Percentiles rank a stretch among this genome's conserved stretches.
These are phyloP conservation scores for Whitmania pigra DNA, from an alignment of 1,140 invertebrate species.

Conservation along the genomic window DNA sequence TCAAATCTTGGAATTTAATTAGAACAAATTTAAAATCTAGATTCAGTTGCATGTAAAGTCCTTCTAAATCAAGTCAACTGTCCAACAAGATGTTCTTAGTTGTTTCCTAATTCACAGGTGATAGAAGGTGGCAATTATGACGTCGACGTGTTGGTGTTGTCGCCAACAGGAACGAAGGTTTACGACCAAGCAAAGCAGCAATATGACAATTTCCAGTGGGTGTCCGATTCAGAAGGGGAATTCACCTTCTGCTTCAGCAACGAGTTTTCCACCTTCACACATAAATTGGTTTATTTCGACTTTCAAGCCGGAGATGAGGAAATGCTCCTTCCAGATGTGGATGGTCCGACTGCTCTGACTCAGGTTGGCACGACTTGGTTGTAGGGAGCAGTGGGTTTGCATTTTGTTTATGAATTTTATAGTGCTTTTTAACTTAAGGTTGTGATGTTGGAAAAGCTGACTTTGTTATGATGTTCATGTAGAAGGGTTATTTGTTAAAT, in stretches of 20 bases:
- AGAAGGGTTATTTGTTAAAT: too few species aligned
- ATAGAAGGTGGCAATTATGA: conserved; percentile 93
- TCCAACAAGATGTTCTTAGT: background rate
- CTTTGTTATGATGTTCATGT: too few species aligned
- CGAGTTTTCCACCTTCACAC: conserved; percentile 93
- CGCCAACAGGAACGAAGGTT: conserved; percentile 71
- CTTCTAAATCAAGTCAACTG: too few species aligned
- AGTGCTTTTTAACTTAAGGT: too few species aligned
- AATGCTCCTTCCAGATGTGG: background rate
- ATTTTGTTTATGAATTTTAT: too few species aligned
- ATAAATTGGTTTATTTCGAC: conserved; percentile 93
- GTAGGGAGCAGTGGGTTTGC: too few species aligned
- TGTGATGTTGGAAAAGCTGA: too few species aligned
- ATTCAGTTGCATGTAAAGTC: too few species aligned
- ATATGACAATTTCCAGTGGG: conserved; percentile 74
- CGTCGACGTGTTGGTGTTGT: conserved; percentile 77
- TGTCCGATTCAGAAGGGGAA: conserved; percentile 56
- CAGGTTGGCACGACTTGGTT: background rate
- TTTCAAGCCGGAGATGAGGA: conserved; percentile 50
- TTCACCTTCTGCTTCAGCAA: conserved; percentile 84
- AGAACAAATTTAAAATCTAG: too few species aligned
- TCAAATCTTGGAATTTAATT: too few species aligned
- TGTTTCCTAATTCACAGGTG: conserved; percentile 51
- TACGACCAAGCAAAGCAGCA: conserved; percentile 77
- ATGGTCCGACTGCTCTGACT: background rate